Evolutionary conservation across 2,797 vertebrate species (phyloP), one percentile per base, ranked within the genome.

Genomic region (Loriculus beryllinus): DNA sequence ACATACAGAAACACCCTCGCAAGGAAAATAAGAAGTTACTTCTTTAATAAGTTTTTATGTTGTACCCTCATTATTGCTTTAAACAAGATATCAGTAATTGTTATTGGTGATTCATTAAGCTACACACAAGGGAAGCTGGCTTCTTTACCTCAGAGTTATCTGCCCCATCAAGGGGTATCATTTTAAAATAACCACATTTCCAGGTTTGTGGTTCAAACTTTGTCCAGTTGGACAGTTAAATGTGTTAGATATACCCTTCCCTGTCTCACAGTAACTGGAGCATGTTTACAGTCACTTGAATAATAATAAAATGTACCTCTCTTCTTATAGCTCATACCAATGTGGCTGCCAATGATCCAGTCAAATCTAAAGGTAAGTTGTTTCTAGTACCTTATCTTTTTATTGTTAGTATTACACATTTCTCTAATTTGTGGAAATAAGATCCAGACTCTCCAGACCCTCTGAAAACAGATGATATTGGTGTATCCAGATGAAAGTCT

Each of bases 271-370:
- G 49, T 87, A 62, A 31, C 14, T 18, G 25, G 22, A 71, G 40
- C 56, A 45, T 15, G 25, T 71, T 89, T 88, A 33, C 40, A 86
- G 65, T 85, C 31, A 45, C 35, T 33, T 43, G 33, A 52, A n/a
- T 33, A 82, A 15, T 96, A 96, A 97, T 25, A 15, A 63, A 92
- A 62, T 43, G 31, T 82, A 56, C 93, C 31, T 97, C 87, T 96
- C 88, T 93, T 93, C 92, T 90, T 69, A 92, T 94, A 99, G 99
- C 98, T 99, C 26, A 99, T 99, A 97, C 99, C 99, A 25, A 99
- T 99, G 99, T 99, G 99, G 99, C 97, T 99, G 87, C 99, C 99
- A 67, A 99, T 99, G 99, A 99, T 99, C 97, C 99, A 99, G 93
- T 99, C 99, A 48, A 99, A 99, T 94, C 97, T 99, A 64, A 99